A percentile compares a stretch with the other conserved stretches of the same genome.
Conservation (phyloP, 2,888 invertebrate genomes). For the Oscheius sp. region DNA sequence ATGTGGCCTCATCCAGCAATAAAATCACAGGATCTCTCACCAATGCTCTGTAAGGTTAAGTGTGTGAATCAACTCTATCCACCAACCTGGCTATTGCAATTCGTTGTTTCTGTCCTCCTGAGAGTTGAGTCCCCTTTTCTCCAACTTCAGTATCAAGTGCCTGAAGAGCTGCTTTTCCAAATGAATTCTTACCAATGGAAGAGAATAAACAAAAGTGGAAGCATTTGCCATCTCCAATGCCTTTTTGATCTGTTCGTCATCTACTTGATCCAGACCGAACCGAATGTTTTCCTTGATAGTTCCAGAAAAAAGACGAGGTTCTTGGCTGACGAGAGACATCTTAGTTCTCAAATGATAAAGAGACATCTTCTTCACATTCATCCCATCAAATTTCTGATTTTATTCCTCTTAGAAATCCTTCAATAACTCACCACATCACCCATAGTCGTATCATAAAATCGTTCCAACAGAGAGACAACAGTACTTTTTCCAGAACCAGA, state of each 20-base stretch:
- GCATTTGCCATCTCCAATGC: constrained; percentile 52
- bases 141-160: constrained; percentile 43
- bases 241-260: constrained; percentile 35
- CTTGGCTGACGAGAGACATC: constrained; percentile 58
- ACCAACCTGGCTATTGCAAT: constrained; percentile 49
- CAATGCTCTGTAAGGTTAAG: constrained; percentile 36
- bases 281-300: constrained; percentile 46
- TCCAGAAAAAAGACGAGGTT: constrained; percentile 71
- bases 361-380: constrained; percentile 37
- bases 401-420: neutral
- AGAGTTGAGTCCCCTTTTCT: constrained; percentile 38
- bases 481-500: constrained; percentile 72
- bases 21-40: constrained; percentile 43
- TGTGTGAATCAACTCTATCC: neutral
- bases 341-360: constrained; percentile 46
- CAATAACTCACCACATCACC: constrained; percentile 66
- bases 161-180: constrained; percentile 83
- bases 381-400: constrained; percentile 42
- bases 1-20: constrained; percentile 54
- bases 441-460: constrained; percentile 69
- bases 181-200: constrained; percentile 33
- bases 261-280: constrained; percentile 38
- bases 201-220: constrained; percentile 41
- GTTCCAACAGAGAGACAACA: constrained; percentile 70
- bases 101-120: constrained; percentile 54